These are phyloP conservation scores for Scaptomyza caliginosa DNA, from an alignment of 2,888 invertebrate genomes.

Conservation along the genomic window DNA sequence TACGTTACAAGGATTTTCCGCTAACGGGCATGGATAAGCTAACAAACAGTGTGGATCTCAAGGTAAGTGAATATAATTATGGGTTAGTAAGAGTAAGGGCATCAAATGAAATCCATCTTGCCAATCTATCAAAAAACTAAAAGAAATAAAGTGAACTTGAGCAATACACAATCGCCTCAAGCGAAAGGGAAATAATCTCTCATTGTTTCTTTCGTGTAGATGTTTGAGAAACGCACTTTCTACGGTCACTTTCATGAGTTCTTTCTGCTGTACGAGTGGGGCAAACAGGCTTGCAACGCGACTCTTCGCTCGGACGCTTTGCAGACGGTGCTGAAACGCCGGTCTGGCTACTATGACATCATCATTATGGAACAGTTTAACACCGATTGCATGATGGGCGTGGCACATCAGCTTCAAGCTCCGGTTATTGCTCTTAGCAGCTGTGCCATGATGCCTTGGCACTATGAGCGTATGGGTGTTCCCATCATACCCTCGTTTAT, in stretches of 20 bases:
- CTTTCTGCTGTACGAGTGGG: conserved; percentile 82
- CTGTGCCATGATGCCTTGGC: conserved; percentile 87
- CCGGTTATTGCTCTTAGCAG: conserved; percentile 86
- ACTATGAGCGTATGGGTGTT: conserved; percentile 86
- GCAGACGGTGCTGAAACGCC: conserved; percentile 81
- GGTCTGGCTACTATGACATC: conserved; percentile 87
- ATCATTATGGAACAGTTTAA: conserved; percentile 89
- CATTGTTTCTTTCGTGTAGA: conserved; percentile 45
- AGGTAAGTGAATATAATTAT: too few relatives aligned
- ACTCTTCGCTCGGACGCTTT: conserved; percentile 81
- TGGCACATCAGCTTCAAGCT: conserved; percentile 87
- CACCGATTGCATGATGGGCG: conserved; percentile 88
- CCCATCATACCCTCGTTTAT: conserved; percentile 87
- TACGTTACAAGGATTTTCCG: conserved; percentile 81
- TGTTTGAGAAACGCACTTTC: conserved; percentile 78
- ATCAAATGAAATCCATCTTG: too few relatives aligned
- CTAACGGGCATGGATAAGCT: conserved; percentile 73
- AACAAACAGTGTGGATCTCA: conserved; percentile 79
- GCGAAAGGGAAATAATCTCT: not conserved
- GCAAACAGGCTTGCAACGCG: conserved; percentile 79
- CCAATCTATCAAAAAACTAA: not conserved
- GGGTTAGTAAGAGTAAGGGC: too few relatives aligned
- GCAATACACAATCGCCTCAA: not conserved
- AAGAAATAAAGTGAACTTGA: conserved; percentile 10
- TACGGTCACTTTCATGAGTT: conserved; percentile 81